Conservation (phyloP, 2,797 vertebrate species). For the Synaphobranchus kaupii region DNA sequence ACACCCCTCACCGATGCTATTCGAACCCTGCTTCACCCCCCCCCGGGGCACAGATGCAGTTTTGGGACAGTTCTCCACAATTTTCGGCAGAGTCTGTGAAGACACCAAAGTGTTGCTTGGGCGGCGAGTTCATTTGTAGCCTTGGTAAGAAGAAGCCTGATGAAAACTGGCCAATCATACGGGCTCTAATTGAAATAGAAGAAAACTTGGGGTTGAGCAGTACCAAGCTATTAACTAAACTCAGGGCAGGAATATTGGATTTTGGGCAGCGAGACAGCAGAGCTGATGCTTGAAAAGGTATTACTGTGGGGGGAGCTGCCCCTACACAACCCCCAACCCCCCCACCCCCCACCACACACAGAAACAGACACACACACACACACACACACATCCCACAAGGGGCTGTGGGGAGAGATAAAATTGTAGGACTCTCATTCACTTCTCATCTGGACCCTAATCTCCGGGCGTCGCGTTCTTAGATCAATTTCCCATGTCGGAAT, state of each 20-base stretch:
- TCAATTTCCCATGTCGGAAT: background rate
- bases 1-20: constrained; percentile 42
- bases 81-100: constrained; percentile 34
- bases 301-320: constrained; percentile 36
- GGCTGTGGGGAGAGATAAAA: background rate
- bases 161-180: constrained; percentile 57
- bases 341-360: background rate
- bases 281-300: constrained; percentile 57
- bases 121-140: constrained; percentile 42
- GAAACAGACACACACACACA: background rate
- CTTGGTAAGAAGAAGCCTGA: constrained; percentile 42
- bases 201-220: constrained; percentile 46
- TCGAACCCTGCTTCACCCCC: constrained; percentile 32
- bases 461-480: background rate
- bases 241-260: constrained; percentile 60
- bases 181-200: constrained; percentile 59
- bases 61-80: constrained; percentile 26
- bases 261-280: constrained; percentile 57
- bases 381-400: background rate
- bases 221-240: constrained; percentile 65
- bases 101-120: constrained; percentile 44
- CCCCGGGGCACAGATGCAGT: constrained; percentile 8
- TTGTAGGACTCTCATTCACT: background rate
- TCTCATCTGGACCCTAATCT: constrained; percentile 15
- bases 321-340: background rate